A percentile compares a stretch with the other conserved stretches of the same genome.
Evolutionary conservation across 2,888 invertebrate species (phyloP).

Genomic region (Stramonita haemastoma): DNA sequence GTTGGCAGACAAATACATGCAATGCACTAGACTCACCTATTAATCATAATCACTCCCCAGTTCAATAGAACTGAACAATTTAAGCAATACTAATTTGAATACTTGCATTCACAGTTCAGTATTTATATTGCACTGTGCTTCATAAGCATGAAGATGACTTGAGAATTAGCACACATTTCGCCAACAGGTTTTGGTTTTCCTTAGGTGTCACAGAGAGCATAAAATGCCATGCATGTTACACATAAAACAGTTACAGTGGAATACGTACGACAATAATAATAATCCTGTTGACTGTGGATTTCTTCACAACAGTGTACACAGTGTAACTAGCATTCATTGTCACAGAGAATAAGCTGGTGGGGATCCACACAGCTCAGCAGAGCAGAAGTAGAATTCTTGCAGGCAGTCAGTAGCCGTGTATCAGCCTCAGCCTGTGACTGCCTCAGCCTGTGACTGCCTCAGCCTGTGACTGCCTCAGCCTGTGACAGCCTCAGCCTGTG

Average conservation of each 20-base stretch:
- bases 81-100: background rate
- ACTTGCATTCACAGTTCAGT: background rate
- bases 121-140: slow-evolving; percentile 5
- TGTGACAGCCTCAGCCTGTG: no score
- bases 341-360: no score
- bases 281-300: background rate
- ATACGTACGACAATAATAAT: background rate
- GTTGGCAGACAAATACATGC: background rate
- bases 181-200: no score
- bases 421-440: no score
- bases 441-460: no score
- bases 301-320: no score
- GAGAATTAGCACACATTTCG: background rate
- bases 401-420: no score
- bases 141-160: background rate
- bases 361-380: no score
- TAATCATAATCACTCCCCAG: background rate
- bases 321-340: no score
- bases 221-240: background rate
- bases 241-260: background rate
- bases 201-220: no score
- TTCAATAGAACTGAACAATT: background rate
- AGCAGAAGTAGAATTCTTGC: no score
- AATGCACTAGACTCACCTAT: background rate
- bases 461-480: no score